Conservation (phyloP, 2,888 invertebrate genomes). For the Cylindroiulus punctatus region DNA sequence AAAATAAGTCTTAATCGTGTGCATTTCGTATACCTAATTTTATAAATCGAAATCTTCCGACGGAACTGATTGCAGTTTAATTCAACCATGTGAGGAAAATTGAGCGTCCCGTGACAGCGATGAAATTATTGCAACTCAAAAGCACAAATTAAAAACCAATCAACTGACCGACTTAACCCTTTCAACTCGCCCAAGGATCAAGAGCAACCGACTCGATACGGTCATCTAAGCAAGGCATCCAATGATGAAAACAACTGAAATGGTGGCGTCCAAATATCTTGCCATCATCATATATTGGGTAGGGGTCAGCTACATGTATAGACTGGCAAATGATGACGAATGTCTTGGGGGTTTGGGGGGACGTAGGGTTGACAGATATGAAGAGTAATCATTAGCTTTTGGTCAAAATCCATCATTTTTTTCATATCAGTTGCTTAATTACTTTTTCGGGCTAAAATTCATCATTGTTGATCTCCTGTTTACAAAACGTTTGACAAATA, state of each 20-base stretch:
- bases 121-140: conserved; percentile 39
- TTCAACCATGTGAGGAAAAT: conserved; percentile 39
- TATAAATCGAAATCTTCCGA: neutral
- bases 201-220: conserved; percentile 6
- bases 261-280: too few relatives aligned
- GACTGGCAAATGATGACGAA: too few relatives aligned
- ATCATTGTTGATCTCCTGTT: too few relatives aligned
- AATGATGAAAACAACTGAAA: neutral
- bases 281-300: too few relatives aligned
- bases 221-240: neutral
- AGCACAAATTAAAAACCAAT: conserved; percentile 21
- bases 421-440: too few relatives aligned
- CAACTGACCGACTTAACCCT: conserved; percentile 24
- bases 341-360: too few relatives aligned
- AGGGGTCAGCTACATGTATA: too few relatives aligned
- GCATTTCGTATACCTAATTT: conserved; percentile 30
- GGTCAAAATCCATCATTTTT: too few relatives aligned
- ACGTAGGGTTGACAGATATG: too few relatives aligned
- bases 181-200: neutral
- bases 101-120: conserved; percentile 28
- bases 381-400: too few relatives aligned
- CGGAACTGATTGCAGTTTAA: conserved; percentile 39
- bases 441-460: too few relatives aligned
- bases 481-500: too few relatives aligned
- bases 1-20: conserved; percentile 45